Base-by-base conservation (phyloP, 2,888 invertebrate species). In the Timema podura region DNA sequence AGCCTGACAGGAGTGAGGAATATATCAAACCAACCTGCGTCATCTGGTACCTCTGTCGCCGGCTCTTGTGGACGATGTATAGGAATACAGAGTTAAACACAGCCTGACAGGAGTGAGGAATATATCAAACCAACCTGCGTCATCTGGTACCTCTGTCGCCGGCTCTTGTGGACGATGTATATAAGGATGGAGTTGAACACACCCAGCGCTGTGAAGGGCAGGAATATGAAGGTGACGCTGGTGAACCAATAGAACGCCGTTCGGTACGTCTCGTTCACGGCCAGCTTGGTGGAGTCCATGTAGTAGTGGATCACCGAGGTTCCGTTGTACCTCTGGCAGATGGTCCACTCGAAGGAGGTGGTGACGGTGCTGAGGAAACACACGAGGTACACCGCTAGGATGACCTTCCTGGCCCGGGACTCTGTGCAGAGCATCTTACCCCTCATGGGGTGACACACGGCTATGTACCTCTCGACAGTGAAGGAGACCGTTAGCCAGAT, bases 401-500 rank as follows among this genome's bases (percentile, higher is more conserved):
- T 88, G 73, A 89, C 87, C 77, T 84, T 83, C 79, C 88, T 87
- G 16, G 91, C 91, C 74, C 90, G 82, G 65, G 86, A 84, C 77
- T 90, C 89, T 1, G 91, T 91, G 80, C 90, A 90, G 75, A 88
- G 81, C 65, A 86, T 85, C 80, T 88, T 88, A 59, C 90, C 89
- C 73, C 86, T 84, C 79, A 91, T 86, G 16, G 91, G 91, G 80
- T 90, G 88, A 76, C 90, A 88, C 44, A 91, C 90, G 46, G 90
- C 90, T 73, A 91, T 88, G 82, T 90, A 91, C 66, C 91, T 84
- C 80, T 91, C 91, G 69, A 91, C 83, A 30, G 91, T 91, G 79
- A 91, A 91, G 71, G 89, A 87, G 45, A 91, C 89, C 47, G 89
- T 90, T 74, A 91, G 82, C 89, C 91, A 91, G 65, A 90, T 89